Base-by-base conservation (phyloP, 2,888 invertebrate genomes). In the Cordilura impudica region DNA sequence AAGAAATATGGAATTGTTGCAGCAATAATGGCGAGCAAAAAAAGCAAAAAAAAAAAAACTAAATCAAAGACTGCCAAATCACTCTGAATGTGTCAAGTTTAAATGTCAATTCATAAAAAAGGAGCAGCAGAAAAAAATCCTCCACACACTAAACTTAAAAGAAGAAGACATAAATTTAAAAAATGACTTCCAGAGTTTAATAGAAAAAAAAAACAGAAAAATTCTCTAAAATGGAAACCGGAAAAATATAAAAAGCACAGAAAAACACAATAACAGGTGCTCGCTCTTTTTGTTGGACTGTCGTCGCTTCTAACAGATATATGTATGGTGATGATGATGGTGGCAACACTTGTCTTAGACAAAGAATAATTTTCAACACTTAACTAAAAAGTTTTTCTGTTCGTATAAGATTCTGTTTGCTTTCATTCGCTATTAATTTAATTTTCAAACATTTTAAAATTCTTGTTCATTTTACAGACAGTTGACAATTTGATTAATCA, bases 11-110 rank as follows among this genome's bases (percentile, higher is more conserved):
- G 14, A 58, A 18, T 39, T 60, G 35, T 61, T 35, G 6, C 4
- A 58, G 26, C 23, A 39, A 39, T 39, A 26, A n/a, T n/a, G n/a
- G n/a, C n/a, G n/a, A n/a, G n/a, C n/a, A n/a, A n/a, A n/a, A n/a
- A n/a, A n/a, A n/a, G n/a, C n/a, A n/a, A 39, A n/a, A 1, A 39
- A 39, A 39, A 14, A 54, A 61, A 56, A 71, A 63, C 18, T 58
- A 78, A 69, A 69, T 60, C 49, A 72, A 66, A 75, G 35, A 49
- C 54, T 60, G 54, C 12, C 63, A 72, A 72, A 75, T 72, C 74
- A 82, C 82, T 83, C 49, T 29, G 79, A 83, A 82, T 81, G 78
- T 84, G 83, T 81, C 82, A 84, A 82, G 81, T 82, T 82, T 80
- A 82, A 83, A 83, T 82, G 81, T 80, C 82, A 82, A 69, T 76